A percentile compares a stretch with the other conserved stretches of the same genome.
Conservation (phyloP, 2,113 vertebrate species). For the Rhegmatorhina hoffmannsi region DNA sequence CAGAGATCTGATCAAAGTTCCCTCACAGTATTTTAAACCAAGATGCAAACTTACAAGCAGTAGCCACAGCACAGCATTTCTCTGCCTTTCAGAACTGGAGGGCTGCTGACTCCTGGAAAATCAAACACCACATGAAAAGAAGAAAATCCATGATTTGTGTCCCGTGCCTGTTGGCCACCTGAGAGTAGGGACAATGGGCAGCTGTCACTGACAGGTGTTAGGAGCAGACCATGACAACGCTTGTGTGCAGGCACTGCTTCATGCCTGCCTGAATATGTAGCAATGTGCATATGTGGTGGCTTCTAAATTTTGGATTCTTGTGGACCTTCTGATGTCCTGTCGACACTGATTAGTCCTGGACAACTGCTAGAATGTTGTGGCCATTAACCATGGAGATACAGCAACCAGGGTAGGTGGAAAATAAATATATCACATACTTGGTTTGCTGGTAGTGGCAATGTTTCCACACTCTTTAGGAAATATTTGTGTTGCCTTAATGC, state of each 20-base stretch:
- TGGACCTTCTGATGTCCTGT: background rate
- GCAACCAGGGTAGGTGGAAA: background rate
- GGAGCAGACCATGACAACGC: background rate
- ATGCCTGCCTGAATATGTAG: background rate
- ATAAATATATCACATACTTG: background rate
- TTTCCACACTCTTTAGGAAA: background rate
- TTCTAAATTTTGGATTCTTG: background rate
- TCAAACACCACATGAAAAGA: background rate
- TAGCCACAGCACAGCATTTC: background rate
- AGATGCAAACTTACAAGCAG: background rate
- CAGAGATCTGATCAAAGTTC: background rate
- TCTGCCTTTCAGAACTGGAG: background rate
- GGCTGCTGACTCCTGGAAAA: background rate
- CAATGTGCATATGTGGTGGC: accelerated
- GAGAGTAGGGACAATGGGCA: background rate
- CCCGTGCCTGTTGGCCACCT: background rate
- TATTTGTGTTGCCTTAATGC: background rate
- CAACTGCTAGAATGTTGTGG: background rate
- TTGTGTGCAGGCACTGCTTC: background rate
- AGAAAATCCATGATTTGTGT: background rate
- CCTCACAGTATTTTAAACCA: background rate
- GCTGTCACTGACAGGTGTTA: background rate
- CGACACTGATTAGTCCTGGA: background rate
- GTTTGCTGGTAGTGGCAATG: background rate
- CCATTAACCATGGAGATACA: background rate